These are phyloP conservation scores for Canis aureus DNA, from an alignment of 2,113 vertebrate genomes.

Conservation along the genomic window DNA sequence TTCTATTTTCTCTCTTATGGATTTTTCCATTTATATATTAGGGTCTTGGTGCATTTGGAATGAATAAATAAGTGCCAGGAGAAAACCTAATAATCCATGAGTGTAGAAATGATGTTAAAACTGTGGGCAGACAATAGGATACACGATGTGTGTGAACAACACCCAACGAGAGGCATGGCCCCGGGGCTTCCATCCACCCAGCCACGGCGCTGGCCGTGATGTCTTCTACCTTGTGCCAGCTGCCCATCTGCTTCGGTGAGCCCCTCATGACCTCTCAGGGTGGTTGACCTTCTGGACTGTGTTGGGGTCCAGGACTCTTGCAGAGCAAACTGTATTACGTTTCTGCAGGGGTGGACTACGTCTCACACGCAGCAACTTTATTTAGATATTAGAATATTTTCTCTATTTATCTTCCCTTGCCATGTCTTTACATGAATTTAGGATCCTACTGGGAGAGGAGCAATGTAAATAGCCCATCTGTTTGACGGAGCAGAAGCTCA, in stretches of 20 bases:
- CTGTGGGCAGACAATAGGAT: too few species aligned
- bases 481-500: background rate
- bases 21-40: background rate
- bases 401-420: background rate
- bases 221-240: fast-evolving
- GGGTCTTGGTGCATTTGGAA: background rate
- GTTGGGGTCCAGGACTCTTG: background rate
- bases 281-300: background rate
- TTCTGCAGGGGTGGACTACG: background rate
- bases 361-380: background rate
- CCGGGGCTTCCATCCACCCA: background rate
- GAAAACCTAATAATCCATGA: background rate
- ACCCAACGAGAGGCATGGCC: background rate
- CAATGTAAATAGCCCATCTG: background rate
- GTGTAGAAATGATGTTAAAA: background rate
- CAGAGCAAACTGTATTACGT: background rate
- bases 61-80: background rate
- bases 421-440: background rate
- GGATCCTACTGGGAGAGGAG: background rate
- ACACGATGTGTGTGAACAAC: background rate
- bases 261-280: background rate
- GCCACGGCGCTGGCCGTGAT: background rate
- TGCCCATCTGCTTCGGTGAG: background rate
- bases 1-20: background rate
- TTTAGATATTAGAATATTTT: background rate